Conservation (phyloP, 2,888 invertebrate genomes). For the Criorhina ranunculi region DNA sequence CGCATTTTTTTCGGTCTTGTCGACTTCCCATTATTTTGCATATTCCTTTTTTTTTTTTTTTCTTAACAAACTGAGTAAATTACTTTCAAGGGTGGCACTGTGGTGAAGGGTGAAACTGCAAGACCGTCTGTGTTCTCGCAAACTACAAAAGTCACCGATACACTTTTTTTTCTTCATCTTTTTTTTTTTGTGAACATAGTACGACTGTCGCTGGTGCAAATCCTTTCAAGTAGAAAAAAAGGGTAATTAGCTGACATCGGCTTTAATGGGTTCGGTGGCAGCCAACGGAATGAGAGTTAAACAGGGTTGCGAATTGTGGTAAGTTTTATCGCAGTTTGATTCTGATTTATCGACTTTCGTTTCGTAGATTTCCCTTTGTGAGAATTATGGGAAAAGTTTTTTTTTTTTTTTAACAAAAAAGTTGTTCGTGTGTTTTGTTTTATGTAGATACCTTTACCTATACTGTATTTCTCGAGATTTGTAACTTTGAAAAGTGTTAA, state of each 20-base stretch:
- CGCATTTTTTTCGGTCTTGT: conserved; percentile 15
- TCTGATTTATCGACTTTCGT: conserved; percentile 74
- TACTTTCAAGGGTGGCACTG: conserved; percentile 44
- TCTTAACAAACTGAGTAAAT: conserved; percentile 41
- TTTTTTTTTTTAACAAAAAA: conserved; percentile 5
- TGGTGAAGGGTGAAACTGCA: conserved; percentile 51
- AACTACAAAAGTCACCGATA: conserved; percentile 73
- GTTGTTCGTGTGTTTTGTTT: neutral
- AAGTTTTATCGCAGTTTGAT: conserved; percentile 75
- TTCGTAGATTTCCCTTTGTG: conserved; percentile 35
- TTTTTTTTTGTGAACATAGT: conserved; percentile 13
- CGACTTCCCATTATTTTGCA: conserved; percentile 64
- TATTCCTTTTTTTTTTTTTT: too few species aligned
- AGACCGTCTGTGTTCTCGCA: conserved; percentile 60
- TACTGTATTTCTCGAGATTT: too few species aligned
- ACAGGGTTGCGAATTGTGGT: conserved; percentile 62
- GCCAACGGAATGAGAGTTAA: conserved; percentile 38
- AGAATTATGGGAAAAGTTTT: conserved; percentile 46
- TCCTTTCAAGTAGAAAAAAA: conserved; percentile 69
- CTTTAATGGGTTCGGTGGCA: conserved; percentile 55
- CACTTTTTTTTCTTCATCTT: conserved; percentile 44
- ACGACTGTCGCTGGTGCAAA: conserved; percentile 60
- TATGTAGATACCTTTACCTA: too few species aligned
- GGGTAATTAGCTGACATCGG: conserved; percentile 76
- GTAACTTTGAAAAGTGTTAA: neutral